Conservation (phyloP, 2,113 vertebrate species). For the Todiramphus saurophagus region DNA sequence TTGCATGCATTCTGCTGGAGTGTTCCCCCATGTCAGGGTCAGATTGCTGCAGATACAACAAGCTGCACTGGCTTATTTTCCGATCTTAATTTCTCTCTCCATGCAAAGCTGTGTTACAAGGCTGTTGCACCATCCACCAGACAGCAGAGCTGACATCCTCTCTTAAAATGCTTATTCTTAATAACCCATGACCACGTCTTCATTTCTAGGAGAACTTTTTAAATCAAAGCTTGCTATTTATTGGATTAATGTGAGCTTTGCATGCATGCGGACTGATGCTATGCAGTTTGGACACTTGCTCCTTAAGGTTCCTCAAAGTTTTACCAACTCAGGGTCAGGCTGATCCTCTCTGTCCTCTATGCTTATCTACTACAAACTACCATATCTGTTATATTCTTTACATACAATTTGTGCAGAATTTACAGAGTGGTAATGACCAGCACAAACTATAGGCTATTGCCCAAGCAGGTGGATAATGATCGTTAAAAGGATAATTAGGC, state of each 20-base stretch:
- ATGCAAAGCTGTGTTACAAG: rapidly evolving
- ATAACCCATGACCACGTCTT: background rate
- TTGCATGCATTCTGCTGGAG: background rate
- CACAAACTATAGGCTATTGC: slow-evolving; percentile 15
- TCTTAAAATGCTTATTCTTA: background rate
- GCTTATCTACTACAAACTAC: no score
- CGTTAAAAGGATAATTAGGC: slow-evolving; percentile 53
- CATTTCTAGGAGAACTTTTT: background rate
- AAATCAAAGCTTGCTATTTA: background rate
- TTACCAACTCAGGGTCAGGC: background rate
- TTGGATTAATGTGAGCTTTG: background rate
- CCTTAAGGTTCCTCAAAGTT: background rate
- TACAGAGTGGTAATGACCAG: slow-evolving; percentile 29
- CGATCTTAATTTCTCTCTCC: background rate
- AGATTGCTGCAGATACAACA: background rate
- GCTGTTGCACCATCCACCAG: background rate
- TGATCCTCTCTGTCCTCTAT: background rate
- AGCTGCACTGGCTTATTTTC: background rate
- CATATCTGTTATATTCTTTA: background rate
- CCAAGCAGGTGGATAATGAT: slow-evolving; percentile 25
- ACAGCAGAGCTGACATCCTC: background rate
- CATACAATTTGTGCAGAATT: background rate
- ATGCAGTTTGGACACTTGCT: background rate
- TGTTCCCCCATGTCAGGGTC: background rate
- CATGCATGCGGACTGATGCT: background rate